These are phyloP conservation scores for Oxystoma pomonae DNA, from an alignment of 2,888 invertebrate genomes.

Conservation along the genomic window DNA sequence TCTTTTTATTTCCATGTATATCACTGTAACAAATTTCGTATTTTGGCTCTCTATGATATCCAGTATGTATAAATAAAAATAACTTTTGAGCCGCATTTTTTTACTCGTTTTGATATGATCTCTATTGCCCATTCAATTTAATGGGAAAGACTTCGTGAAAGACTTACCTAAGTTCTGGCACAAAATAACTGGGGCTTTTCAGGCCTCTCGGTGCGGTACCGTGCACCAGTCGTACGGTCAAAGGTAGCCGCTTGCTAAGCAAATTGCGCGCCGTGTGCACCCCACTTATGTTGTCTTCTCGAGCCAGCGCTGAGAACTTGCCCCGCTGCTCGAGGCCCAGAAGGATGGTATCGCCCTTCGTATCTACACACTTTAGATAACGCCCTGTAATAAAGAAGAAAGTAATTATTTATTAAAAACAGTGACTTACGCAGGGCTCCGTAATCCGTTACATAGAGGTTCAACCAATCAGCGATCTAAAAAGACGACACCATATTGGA, in stretches of 20 bases:
- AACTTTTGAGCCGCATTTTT: too few relatives aligned
- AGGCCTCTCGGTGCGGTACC: slow-evolving; percentile 83
- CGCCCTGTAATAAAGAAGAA: slow-evolving; percentile 47
- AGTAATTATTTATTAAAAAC: too few relatives aligned
- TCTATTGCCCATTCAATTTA: too few relatives aligned
- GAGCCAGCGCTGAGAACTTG: slow-evolving; percentile 87
- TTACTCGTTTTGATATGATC: too few relatives aligned
- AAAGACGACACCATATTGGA: not conserved
- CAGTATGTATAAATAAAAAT: too few relatives aligned
- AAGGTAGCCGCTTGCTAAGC: slow-evolving; percentile 83
- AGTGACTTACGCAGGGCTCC: not conserved
- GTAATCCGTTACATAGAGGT: not conserved
- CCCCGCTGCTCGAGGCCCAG: slow-evolving; percentile 84
- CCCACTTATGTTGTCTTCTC: slow-evolving; percentile 91
- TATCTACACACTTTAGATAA: slow-evolving; percentile 83
- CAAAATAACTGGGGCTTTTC: slow-evolving; percentile 77
- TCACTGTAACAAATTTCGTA: too few relatives aligned
- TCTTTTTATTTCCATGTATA: too few relatives aligned
- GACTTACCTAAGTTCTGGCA: slow-evolving; percentile 68
- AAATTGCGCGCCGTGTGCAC: slow-evolving; percentile 89
- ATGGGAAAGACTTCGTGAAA: too few relatives aligned
- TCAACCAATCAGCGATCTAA: not conserved
- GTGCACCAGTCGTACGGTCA: slow-evolving; percentile 88
- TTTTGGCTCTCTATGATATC: too few relatives aligned
- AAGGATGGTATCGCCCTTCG: slow-evolving; percentile 77